phyloP scores from a whole-genome alignment of 2,888 invertebrate species.

The Diarsia dahlii region DNA sequence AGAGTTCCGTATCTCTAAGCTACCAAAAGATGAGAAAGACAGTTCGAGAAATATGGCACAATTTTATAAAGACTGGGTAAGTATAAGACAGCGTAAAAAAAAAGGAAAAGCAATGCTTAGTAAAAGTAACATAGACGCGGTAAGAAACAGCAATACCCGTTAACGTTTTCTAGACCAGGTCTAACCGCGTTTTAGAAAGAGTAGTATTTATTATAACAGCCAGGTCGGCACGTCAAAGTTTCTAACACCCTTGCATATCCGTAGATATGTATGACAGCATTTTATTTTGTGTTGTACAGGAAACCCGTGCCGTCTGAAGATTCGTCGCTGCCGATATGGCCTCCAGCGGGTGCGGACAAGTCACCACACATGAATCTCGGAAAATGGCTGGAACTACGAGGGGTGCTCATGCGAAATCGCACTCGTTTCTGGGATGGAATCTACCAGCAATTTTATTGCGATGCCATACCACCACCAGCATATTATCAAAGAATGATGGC shows the following conservation, averaged over 20 bases:
- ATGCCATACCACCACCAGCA: conserved; percentile 48
- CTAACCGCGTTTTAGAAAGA: no score
- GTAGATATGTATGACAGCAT: neutral
- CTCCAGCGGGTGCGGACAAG: conserved; percentile 55
- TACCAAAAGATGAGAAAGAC: conserved; percentile 60
- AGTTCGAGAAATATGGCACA: conserved; percentile 72
- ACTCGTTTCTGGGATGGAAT: conserved; percentile 68
- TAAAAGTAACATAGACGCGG: neutral
- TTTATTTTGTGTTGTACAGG: conserved; percentile 54
- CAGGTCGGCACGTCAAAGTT: neutral
- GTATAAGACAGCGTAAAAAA: conserved; percentile 14
- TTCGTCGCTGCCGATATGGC: conserved; percentile 68
- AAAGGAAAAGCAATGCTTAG: neutral
- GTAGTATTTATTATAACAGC: no score
- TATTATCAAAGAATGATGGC: neutral
- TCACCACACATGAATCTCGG: conserved; percentile 69
- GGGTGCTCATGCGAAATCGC: conserved; percentile 60
- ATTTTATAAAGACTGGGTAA: conserved; percentile 76
- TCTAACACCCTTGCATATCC: neutral
- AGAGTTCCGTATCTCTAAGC: conserved; percentile 55
- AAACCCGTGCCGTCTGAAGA: conserved; percentile 68
- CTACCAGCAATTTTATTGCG: conserved; percentile 64
- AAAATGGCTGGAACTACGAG: conserved; percentile 60
- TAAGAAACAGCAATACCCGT: neutral
- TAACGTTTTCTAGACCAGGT: neutral